Conservation (phyloP, 2,797 vertebrate species). For the Anas capensis region DNA sequence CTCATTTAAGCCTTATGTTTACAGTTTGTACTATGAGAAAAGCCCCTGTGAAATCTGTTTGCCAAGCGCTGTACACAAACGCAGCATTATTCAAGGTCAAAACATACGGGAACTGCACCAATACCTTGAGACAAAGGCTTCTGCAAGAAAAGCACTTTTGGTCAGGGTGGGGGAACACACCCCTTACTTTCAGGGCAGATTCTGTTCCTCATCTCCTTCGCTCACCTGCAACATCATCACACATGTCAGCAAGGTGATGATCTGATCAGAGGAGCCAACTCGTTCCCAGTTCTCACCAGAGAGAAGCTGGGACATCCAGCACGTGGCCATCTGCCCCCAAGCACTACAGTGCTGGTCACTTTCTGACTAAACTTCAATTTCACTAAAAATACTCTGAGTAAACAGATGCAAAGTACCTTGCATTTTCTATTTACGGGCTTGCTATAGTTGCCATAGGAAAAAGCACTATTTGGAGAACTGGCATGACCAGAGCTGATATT, state of each 20-base stretch:
- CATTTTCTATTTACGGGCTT: background rate
- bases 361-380: background rate
- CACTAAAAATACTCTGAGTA: background rate
- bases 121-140: background rate
- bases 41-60: background rate
- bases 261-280: background rate
- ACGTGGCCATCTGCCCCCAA: background rate
- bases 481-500: background rate
- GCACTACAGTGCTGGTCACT: background rate
- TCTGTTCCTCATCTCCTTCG: background rate
- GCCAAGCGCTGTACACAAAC: background rate
- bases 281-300: fast-evolving
- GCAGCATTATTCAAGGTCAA: background rate
- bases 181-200: background rate
- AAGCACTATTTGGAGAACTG: background rate
- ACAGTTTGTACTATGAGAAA: background rate
- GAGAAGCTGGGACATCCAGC: background rate
- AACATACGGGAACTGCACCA: fast-evolving
- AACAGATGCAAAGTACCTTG: background rate
- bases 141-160: background rate
- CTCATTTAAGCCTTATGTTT: background rate
- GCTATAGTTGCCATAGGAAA: background rate
- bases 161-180: fast-evolving
- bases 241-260: background rate
- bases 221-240: no score